Evolutionary conservation across 2,797 vertebrate genomes (phyloP), one percentile per base, ranked within the genome.

Genomic region (Lerista edwardsae): DNA sequence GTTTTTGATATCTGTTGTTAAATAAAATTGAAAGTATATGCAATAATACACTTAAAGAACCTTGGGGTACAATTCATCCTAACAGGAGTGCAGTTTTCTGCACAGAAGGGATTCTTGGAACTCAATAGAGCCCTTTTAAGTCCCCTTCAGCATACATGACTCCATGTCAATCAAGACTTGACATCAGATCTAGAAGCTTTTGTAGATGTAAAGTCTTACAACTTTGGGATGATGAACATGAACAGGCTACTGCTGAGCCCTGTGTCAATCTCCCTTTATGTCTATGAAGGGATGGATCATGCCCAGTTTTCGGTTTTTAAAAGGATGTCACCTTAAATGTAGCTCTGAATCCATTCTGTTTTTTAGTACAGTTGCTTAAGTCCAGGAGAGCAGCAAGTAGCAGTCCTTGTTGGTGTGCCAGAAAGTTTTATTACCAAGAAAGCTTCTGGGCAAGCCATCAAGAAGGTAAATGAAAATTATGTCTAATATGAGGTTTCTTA

Each of bases 401-500:
- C 95, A 0, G 91, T 96, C 1, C 91, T 95, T 47, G 91, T 98
- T 21, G 98, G 98, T 6, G 97, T 99, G 1, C 95, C 98, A 0
- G 98, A 99, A 95, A 98, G 98, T 84, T 98, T 98, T 44, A 94
- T 99, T 61, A 96, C 96, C 1, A 96, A 96, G 87, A 98, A 98
- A 87, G 98, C 97, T 61, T 98, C 98, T 12, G 98, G 98, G 78
- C 98, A 99, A 95, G 96, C 96, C 21, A 94, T 98, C 87, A 98
- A 95, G 86, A 98, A 98, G 97, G 98, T 99, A 93, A 83, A 84
- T 10, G 79, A 39, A 82, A 80, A 15, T 27, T 61, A 15, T n/a
- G 8, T 69, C 64, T 47, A 29, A 12, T 57, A 31, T 41, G 55
- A 55, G 10, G 14, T 74, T 2, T 9, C 21, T 74, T 41, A 4